These are phyloP conservation scores for Burhinus bistriatus DNA, from an alignment of 2,113 vertebrate genomes.

Conservation along the genomic window DNA sequence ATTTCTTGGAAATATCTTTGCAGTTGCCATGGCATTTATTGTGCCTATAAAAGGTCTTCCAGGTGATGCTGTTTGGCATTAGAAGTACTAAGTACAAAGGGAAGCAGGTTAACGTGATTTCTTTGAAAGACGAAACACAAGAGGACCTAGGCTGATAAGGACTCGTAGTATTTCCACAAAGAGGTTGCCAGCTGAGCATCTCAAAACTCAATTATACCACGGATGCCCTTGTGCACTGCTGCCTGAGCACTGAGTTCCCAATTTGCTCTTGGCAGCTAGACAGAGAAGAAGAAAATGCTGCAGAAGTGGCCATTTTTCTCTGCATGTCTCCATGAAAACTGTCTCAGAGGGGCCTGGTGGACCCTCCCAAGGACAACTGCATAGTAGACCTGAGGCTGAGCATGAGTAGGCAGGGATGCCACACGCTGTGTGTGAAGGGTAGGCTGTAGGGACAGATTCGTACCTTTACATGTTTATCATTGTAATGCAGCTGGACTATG, in stretches of 20 bases:
- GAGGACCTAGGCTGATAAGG: not conserved
- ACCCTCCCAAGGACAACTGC: not conserved
- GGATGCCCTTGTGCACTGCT: not conserved
- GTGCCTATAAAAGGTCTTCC: not conserved
- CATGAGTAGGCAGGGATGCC: not conserved
- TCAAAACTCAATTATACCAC: not conserved
- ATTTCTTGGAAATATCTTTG: constrained; percentile 15
- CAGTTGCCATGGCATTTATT: constrained; percentile 35
- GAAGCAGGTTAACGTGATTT: constrained; percentile 14
- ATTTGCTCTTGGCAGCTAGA: not conserved
- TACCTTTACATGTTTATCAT: not conserved
- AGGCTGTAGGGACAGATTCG: not conserved
- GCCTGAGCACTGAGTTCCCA: not conserved
- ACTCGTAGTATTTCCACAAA: not conserved
- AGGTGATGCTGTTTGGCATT: not conserved
- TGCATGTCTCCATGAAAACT: not conserved
- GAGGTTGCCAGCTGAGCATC: not conserved
- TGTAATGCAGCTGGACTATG: not conserved
- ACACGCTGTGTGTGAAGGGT: fast-evolving
- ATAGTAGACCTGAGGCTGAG: not conserved
- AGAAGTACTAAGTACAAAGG: not conserved
- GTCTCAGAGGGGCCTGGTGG: not conserved
- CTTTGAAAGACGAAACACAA: not conserved
- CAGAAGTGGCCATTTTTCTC: not conserved
- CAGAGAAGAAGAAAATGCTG: not conserved